A percentile compares a stretch with the other conserved stretches of the same genome.
These are phyloP conservation scores for Tolypeutes matacus DNA, from an alignment of 2,797 vertebrate species.

Conservation along the genomic window DNA sequence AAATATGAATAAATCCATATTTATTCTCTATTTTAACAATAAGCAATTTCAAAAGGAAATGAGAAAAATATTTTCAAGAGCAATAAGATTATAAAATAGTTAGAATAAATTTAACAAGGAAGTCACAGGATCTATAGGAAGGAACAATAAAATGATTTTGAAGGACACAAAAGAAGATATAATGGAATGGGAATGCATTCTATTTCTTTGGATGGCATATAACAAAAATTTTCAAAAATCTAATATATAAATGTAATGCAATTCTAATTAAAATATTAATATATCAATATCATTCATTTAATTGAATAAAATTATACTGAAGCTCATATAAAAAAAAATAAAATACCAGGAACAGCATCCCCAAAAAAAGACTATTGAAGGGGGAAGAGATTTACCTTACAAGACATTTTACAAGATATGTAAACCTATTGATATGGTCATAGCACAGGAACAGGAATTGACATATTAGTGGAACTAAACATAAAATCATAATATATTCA, in stretches of 20 bases:
- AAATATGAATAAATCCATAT: conserved; percentile 14
- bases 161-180: not conserved
- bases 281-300: not conserved
- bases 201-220: not conserved
- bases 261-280: not conserved
- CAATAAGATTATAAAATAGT: not conserved
- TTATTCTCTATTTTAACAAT: not conserved
- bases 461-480: not conserved
- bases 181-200: not conserved
- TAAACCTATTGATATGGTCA: not conserved
- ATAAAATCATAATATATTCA: not conserved
- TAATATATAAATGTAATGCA: not conserved
- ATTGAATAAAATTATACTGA: not conserved
- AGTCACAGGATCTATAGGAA: not conserved
- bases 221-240: not conserved
- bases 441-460: not conserved
- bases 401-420: not conserved
- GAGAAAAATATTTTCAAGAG: not conserved
- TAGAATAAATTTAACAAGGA: conserved; percentile 13
- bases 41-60: conserved; percentile 24
- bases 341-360: not conserved
- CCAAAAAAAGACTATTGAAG: not conserved
- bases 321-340: not conserved
- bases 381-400: not conserved
- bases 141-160: not conserved